These are phyloP conservation scores for Cryptocephalus primarius DNA, from an alignment of 2,888 invertebrate species.

Conservation along the genomic window DNA sequence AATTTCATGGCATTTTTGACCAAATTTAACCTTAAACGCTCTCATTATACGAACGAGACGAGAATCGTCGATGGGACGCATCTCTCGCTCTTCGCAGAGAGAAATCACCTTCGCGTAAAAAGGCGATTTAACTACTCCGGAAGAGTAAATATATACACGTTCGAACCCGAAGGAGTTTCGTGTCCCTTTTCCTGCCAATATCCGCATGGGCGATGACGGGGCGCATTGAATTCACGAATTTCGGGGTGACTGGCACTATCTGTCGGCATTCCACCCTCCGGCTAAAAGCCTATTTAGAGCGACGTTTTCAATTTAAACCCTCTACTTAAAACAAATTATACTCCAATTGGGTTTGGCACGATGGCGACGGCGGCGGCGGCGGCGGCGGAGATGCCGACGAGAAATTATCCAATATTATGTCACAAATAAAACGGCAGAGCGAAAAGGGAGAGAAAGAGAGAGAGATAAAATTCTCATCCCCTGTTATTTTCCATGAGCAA, in stretches of 20 bases:
- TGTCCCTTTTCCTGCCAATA: conserved; percentile 11
- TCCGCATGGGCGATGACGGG: conserved; percentile 7
- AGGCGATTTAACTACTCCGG: no score
- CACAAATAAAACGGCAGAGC: no score
- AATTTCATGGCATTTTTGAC: conserved; percentile 13
- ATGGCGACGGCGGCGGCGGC: no score
- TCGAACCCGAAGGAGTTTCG: no score
- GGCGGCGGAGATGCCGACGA: no score
- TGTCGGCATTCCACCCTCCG: conserved; percentile 25
- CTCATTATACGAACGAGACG: conserved; percentile 14
- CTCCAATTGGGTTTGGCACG: no score
- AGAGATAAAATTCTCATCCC: no score
- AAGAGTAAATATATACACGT: no score
- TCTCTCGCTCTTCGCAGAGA: background rate
- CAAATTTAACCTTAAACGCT: conserved; percentile 14
- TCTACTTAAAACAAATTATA: no score
- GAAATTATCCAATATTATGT: no score
- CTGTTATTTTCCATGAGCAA: no score
- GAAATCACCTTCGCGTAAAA: conserved; percentile 1
- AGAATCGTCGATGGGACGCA: conserved; percentile 5
- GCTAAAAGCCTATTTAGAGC: conserved; percentile 31
- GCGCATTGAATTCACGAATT: conserved; percentile 19
- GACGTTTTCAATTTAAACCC: background rate
- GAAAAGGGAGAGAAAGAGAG: no score
- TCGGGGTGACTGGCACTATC: conserved; percentile 32